Evolutionary conservation across 2,113 vertebrate species (phyloP).

Genomic region (Gallinago media): DNA sequence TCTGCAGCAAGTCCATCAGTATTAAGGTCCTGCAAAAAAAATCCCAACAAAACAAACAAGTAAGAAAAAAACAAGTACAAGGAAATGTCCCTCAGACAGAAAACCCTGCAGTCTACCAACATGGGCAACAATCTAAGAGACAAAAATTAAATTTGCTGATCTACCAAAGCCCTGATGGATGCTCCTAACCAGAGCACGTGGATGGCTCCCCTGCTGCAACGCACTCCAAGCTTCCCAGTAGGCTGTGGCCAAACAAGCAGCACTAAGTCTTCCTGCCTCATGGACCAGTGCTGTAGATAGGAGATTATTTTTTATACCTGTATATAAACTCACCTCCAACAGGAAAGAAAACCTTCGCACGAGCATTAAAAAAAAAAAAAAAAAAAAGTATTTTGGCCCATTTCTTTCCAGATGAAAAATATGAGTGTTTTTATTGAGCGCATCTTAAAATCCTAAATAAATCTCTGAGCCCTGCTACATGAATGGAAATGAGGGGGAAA

Average conservation of each 20-base stretch:
- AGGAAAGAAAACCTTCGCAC: not conserved
- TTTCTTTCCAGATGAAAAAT: not conserved
- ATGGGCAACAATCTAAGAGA: accelerated
- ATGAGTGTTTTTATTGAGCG: not conserved
- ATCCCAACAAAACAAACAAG: not conserved
- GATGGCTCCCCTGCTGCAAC: not conserved
- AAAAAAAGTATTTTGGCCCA: not conserved
- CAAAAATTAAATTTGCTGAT: not conserved
- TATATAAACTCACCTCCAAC: not conserved
- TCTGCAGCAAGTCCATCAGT: not conserved
- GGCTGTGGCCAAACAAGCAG: not conserved
- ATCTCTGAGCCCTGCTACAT: not conserved
- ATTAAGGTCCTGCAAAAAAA: not conserved
- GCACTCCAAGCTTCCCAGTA: not conserved
- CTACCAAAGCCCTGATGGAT: not conserved
- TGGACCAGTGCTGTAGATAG: not conserved
- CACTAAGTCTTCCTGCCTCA: not conserved
- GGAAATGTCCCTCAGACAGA: not conserved
- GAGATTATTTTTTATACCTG: not conserved
- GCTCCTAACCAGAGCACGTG: not conserved
- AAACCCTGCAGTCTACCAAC: not conserved
- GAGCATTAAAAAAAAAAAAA: not conserved
- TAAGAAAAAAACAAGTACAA: not conserved
- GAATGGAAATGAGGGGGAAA: not conserved
- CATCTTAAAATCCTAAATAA: not conserved